Evolutionary conservation across 2,888 invertebrate species (phyloP).

Genomic region (Terebella lapidaria): DNA sequence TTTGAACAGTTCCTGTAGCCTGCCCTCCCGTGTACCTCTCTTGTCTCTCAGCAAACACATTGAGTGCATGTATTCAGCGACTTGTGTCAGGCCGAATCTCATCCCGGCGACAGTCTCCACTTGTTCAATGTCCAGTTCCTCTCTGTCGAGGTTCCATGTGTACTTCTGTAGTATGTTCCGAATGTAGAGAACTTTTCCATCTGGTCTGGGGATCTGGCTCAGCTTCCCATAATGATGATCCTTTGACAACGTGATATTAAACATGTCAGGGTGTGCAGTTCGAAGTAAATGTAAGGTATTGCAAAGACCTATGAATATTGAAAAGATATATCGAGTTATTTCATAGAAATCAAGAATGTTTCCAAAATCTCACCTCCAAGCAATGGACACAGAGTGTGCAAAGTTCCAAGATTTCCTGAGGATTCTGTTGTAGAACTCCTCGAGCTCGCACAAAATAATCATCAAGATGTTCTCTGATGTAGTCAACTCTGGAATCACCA

Average conservation of each 20-base stretch:
- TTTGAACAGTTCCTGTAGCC: too few species aligned
- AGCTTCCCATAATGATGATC: neutral
- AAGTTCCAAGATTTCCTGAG: neutral
- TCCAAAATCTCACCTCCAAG: neutral
- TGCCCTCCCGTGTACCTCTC: too few species aligned
- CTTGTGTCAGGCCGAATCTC: neutral
- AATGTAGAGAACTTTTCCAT: neutral
- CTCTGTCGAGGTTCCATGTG: neutral
- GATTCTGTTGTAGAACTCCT: neutral
- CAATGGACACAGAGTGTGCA: neutral
- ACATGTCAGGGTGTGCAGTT: too few species aligned
- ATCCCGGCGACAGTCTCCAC: neutral
- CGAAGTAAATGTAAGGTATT: neutral
- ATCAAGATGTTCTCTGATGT: conserved; percentile 14
- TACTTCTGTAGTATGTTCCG: neutral
- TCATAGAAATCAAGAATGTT: too few species aligned
- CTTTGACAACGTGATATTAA: neutral
- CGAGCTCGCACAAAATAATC: neutral
- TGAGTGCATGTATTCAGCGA: too few species aligned
- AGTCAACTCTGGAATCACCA: conserved; percentile 26
- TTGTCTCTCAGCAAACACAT: too few species aligned
- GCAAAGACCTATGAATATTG: neutral
- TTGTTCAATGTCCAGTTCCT: neutral
- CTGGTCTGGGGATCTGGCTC: neutral
- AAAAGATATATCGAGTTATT: too few species aligned